phyloP scores from a whole-genome alignment of 2,113 vertebrate species.

The Urocynchramus pylzowi region DNA sequence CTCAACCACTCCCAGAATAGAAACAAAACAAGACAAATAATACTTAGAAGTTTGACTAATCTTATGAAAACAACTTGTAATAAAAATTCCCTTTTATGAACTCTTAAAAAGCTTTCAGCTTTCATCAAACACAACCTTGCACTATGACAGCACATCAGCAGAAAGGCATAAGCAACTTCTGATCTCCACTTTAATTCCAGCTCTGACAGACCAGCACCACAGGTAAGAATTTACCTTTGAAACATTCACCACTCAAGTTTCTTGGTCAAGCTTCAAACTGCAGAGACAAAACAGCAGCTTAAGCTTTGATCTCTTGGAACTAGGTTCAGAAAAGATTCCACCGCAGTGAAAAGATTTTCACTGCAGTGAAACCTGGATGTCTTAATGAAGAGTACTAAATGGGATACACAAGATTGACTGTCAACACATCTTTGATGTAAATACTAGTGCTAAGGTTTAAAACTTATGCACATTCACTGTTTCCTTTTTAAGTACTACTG shows the following conservation, averaged over 20 bases:
- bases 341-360: neutral
- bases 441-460: neutral
- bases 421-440: neutral
- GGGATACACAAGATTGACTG: neutral
- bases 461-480: neutral
- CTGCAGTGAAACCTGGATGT: neutral
- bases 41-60: neutral
- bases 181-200: conserved; percentile 1
- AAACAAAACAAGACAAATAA: neutral
- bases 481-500: neutral
- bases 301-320: conserved; percentile 44
- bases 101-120: neutral
- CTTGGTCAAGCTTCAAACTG: neutral
- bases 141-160: neutral
- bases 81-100: conserved; percentile 48
- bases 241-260: neutral
- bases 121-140: neutral
- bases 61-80: neutral
- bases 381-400: neutral
- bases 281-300: neutral
- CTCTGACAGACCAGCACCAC: conserved; percentile 6
- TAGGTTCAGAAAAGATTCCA: neutral
- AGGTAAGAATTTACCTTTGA: conserved; percentile 14
- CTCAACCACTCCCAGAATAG: neutral
- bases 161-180: neutral